These are phyloP conservation scores for Xestia xanthographa DNA, from an alignment of 2,888 invertebrate species.

Conservation along the genomic window DNA sequence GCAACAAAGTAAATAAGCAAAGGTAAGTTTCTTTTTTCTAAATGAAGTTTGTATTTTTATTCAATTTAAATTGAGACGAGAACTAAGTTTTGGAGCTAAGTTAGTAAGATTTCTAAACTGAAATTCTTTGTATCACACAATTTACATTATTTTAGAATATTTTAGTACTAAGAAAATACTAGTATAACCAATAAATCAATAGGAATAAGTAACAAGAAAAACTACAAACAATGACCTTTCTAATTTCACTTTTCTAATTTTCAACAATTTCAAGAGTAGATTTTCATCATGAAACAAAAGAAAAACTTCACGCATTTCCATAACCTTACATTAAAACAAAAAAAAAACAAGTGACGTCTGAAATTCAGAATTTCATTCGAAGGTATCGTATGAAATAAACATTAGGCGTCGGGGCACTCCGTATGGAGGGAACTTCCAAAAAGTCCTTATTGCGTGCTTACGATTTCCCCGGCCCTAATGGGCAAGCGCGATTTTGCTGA, in stretches of 20 bases:
- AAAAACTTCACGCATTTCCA: slow-evolving; percentile 16
- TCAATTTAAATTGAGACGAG: not conserved
- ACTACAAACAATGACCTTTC: not conserved
- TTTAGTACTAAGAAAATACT: not conserved
- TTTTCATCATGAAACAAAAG: slow-evolving; percentile 14
- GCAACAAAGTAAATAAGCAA: slow-evolving; percentile 5
- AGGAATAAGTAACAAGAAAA: not conserved
- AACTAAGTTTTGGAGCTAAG: not conserved
- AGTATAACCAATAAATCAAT: not conserved
- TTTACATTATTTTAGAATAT: not conserved
- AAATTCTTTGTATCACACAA: not conserved
- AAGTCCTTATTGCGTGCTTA: slow-evolving; percentile 86
- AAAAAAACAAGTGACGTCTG: slow-evolving; percentile 29
- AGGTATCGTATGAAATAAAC: slow-evolving; percentile 77
- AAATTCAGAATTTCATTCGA: slow-evolving; percentile 56
- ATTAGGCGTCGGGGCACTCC: slow-evolving; percentile 71
- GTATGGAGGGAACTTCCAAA: slow-evolving; percentile 76
- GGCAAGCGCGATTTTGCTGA: slow-evolving; percentile 86
- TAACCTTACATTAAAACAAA: not conserved
- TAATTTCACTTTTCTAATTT: not conserved
- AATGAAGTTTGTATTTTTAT: slow-evolving; percentile 5
- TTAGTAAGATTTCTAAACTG: not conserved
- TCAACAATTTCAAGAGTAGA: slow-evolving; percentile 7
- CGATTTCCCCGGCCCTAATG: slow-evolving; percentile 83
- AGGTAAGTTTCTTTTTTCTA: slow-evolving; percentile 4